phyloP scores from a whole-genome alignment of 1,140 invertebrate species.

The Cyphomyrmex costatus region DNA sequence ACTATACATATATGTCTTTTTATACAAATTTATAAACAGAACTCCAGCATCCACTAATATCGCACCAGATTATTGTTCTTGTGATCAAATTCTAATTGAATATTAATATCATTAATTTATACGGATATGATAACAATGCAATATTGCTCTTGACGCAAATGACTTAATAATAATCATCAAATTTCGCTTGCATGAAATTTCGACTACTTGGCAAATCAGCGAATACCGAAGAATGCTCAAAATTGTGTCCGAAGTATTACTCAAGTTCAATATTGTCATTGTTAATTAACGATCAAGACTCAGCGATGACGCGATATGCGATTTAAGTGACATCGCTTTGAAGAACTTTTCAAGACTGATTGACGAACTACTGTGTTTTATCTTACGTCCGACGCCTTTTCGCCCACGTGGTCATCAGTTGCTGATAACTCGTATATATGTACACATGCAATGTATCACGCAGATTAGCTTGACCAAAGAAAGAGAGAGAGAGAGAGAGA shows the following conservation, averaged over 20 bases:
- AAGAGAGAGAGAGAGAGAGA: slow-evolving; percentile 53
- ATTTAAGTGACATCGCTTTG: slow-evolving; percentile 32
- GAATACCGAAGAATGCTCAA: neutral
- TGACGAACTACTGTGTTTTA: slow-evolving; percentile 6
- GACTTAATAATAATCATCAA: neutral
- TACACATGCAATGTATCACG: slow-evolving; percentile 57
- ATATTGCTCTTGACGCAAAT: neutral
- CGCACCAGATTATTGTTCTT: neutral
- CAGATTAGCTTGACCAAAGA: slow-evolving; percentile 62
- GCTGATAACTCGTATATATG: slow-evolving; percentile 74
- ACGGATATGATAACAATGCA: neutral
- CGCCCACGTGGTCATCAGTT: slow-evolving; percentile 73
- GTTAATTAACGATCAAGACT: neutral
- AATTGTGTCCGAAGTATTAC: neutral
- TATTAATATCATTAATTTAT: slow-evolving; percentile 16
- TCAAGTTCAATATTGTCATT: slow-evolving; percentile 15
- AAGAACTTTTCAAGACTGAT: slow-evolving; percentile 59
- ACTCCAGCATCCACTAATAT: neutral
- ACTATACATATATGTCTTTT: neutral
- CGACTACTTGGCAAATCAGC: neutral
- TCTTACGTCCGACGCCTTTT: slow-evolving; percentile 76
- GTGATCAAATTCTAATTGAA: neutral
- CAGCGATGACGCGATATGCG: neutral
- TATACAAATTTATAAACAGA: neutral
- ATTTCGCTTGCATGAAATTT: neutral